A percentile compares a stretch with the other conserved stretches of the same genome.
phyloP scores from a whole-genome alignment of 2,113 vertebrate species.

The Coryphaenoides rupestris region DNA sequence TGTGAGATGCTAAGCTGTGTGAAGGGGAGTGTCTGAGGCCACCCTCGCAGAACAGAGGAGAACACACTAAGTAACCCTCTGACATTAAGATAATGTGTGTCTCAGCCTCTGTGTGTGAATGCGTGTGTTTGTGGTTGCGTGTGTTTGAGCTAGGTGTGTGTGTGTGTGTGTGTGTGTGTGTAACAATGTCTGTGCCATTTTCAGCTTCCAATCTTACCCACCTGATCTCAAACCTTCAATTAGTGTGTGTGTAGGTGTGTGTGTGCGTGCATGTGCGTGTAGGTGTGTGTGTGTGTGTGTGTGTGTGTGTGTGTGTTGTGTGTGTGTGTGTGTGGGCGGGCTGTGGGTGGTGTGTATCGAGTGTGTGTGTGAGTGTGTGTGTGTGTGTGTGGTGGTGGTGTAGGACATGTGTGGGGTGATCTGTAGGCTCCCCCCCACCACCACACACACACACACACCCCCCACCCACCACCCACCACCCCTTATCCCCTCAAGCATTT shows the following conservation, averaged over 20 bases:
- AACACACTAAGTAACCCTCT: slow-evolving; percentile 26
- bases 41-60: slow-evolving; percentile 23
- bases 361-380: neutral
- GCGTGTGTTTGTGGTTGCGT: neutral
- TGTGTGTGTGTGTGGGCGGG: no score
- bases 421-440: no score
- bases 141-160: no score
- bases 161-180: neutral
- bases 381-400: slow-evolving; percentile 8
- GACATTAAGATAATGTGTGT: slow-evolving; percentile 8
- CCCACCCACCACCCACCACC: slow-evolving; percentile 19
- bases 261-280: slow-evolving; percentile 17
- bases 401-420: slow-evolving; percentile 37
- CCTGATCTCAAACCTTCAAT: no score
- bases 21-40: slow-evolving; percentile 17
- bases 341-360: no score
- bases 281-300: neutral
- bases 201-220: no score
- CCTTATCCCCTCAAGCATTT: slow-evolving; percentile 12
- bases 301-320: no score
- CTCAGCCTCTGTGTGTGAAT: neutral
- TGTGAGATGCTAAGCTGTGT: neutral
- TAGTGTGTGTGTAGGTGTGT: no score
- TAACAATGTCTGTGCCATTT: no score
- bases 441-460: slow-evolving; percentile 37